These are phyloP conservation scores for Phyllotreta cruciferae DNA, from an alignment of 2,888 invertebrate species.

Conservation along the genomic window DNA sequence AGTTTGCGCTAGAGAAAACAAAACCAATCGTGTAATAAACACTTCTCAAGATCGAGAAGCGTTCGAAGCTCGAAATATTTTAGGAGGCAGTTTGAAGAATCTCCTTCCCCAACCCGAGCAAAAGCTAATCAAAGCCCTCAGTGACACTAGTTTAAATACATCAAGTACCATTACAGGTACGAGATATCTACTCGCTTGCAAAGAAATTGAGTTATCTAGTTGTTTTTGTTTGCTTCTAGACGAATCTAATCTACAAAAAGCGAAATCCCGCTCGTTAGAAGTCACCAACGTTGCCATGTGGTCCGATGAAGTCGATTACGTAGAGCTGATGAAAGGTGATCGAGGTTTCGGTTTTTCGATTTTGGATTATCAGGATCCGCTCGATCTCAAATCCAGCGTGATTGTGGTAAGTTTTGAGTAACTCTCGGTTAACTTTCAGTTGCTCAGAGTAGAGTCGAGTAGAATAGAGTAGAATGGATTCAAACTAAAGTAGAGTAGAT, in stretches of 20 bases:
- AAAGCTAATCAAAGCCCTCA: constrained; percentile 87
- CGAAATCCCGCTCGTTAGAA: constrained; percentile 89
- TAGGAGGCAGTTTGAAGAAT: constrained; percentile 88
- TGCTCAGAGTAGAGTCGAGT: neutral
- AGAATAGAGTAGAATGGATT: too few relatives aligned
- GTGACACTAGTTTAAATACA: constrained; percentile 90
- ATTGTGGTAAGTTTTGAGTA: constrained; percentile 76
- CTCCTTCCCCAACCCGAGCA: constrained; percentile 64
- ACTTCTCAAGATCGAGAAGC: constrained; percentile 77
- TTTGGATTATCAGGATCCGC: constrained; percentile 96
- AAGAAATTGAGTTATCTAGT: neutral
- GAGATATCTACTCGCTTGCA: neutral
- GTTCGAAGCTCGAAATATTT: constrained; percentile 80
- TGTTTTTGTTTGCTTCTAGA: constrained; percentile 63
- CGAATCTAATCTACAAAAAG: constrained; percentile 69
- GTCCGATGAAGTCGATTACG: constrained; percentile 91
- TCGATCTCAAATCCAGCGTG: constrained; percentile 93
- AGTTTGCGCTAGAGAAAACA: constrained; percentile 81
- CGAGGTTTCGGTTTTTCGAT: constrained; percentile 98
- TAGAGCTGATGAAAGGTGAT: constrained; percentile 92
- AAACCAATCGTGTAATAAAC: constrained; percentile 73
- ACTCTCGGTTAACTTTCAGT: neutral
- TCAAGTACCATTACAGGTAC: constrained; percentile 78
- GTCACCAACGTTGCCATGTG: constrained; percentile 96
- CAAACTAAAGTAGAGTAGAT: too few relatives aligned